These are phyloP conservation scores for Ploceus nigricollis DNA, from an alignment of 2,113 vertebrate species.

Conservation along the genomic window DNA sequence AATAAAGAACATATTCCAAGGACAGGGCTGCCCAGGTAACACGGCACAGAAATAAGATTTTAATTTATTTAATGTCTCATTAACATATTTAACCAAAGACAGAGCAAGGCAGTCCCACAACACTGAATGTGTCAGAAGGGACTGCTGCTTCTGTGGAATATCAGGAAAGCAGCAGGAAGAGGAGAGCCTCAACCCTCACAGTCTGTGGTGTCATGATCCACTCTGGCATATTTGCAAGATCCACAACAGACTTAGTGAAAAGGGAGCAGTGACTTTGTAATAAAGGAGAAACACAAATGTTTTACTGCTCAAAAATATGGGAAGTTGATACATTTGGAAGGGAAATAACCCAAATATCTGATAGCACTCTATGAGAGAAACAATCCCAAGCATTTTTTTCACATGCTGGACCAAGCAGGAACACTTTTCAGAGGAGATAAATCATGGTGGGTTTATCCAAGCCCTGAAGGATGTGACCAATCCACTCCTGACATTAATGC, in stretches of 20 bases:
- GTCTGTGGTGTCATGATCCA: not conserved
- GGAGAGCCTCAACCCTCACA: not conserved
- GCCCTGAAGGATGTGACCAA: not conserved
- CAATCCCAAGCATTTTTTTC: not conserved
- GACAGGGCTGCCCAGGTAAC: not conserved
- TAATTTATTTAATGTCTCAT: not conserved
- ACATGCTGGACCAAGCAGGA: not conserved
- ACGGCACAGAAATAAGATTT: not conserved
- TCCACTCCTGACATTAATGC: not conserved
- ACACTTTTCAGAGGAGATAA: not conserved
- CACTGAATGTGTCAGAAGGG: not conserved
- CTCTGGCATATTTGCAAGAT: not conserved
- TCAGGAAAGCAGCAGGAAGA: not conserved
- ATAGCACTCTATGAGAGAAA: not conserved
- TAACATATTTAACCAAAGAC: not conserved
- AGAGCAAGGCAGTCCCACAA: not conserved
- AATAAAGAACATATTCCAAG: not conserved
- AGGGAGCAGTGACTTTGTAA: not conserved
- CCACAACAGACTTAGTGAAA: not conserved
- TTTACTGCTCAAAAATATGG: not conserved
- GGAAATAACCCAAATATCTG: not conserved
- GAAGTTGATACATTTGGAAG: not conserved
- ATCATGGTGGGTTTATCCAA: not conserved
- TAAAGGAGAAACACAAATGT: not conserved
- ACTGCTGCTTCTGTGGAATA: not conserved